Evolutionary conservation across 2,888 invertebrate genomes (phyloP), one percentile per base, ranked within the genome.

Genomic region (Embidobia sp.): DNA sequence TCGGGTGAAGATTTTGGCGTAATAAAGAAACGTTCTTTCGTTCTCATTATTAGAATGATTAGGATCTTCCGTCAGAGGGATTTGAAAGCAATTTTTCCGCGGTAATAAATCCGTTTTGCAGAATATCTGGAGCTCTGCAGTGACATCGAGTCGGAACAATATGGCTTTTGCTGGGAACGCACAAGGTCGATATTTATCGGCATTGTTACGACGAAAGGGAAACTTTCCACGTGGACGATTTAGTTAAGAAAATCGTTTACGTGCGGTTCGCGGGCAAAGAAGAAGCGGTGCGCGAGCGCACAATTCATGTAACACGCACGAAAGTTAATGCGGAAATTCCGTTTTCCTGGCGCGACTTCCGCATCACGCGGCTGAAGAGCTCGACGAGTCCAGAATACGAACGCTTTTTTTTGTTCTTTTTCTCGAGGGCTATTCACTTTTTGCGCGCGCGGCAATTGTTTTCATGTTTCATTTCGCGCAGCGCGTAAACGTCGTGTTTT

Each of bases 311-410:
- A 77, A 81, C 76, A 70, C 59, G 79, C 76, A 80, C 77, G 69
- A 75, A 78, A 84, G 78, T 73, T 69, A 67, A 82, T 48, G 77
- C 83, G 82, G 80, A 84, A 84, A 64, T 44, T 78, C 42, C 63
- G 63, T 70, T 70, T 72, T 72, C 46, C 44, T 49, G 46, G 49
- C 48, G 69, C 70, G 33, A 79, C 66, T 74, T 79, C 79, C 79
- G 73, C 75, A 40, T 79, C 77, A 75, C 73, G 69, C 46, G 42
- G 69, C 11, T 7, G 64, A 63, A 46, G 55, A 64, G 69, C 49
- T 57, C 19, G 19, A 67, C 57, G 31, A 63, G 55, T 55, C 42
- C 57, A 44, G 70, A 61, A 44, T 53, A 46, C 15, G 40, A 42
- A 16, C n/a, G n/a, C 18, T 42, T 42, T 42, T 37, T 18, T 42